Conservation (phyloP, 2,113 vertebrate genomes). For the Megaceryle torquata region DNA sequence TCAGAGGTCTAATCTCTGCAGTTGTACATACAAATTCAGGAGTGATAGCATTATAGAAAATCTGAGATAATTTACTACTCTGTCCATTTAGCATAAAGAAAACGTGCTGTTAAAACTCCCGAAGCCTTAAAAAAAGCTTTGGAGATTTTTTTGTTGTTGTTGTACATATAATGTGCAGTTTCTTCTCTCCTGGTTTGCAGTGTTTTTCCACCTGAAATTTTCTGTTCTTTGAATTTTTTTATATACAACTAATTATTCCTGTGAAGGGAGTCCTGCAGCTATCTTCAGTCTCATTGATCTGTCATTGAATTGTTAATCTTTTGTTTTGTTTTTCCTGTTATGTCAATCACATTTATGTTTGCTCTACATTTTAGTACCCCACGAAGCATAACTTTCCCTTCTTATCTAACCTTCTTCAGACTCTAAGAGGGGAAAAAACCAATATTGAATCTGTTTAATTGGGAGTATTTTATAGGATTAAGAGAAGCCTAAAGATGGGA, state of each 20-base stretch:
- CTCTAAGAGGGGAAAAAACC: accelerated
- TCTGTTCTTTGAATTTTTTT: not conserved
- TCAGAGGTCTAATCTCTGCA: not conserved
- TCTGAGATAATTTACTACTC: not conserved
- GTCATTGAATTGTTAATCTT: not conserved
- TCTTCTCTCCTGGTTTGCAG: not conserved
- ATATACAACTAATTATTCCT: not conserved
- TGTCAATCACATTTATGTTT: not conserved
- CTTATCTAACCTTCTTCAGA: not conserved
- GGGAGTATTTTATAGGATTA: not conserved
- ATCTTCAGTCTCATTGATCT: not conserved
- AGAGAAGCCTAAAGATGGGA: not conserved
- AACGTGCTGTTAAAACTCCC: not conserved
- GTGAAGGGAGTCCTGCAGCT: not conserved
- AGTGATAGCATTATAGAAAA: not conserved
- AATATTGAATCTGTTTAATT: not conserved
- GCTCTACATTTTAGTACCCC: not conserved
- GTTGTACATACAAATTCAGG: not conserved
- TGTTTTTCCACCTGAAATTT: not conserved
- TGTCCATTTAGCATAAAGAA: not conserved
- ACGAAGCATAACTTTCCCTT: not conserved
- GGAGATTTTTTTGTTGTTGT: not conserved
- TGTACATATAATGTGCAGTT: accelerated
- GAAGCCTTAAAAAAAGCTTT: not conserved
- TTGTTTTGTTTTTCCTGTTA: not conserved